These are phyloP conservation scores for Strix aluco DNA, from an alignment of 2,113 vertebrate genomes.

Conservation along the genomic window DNA sequence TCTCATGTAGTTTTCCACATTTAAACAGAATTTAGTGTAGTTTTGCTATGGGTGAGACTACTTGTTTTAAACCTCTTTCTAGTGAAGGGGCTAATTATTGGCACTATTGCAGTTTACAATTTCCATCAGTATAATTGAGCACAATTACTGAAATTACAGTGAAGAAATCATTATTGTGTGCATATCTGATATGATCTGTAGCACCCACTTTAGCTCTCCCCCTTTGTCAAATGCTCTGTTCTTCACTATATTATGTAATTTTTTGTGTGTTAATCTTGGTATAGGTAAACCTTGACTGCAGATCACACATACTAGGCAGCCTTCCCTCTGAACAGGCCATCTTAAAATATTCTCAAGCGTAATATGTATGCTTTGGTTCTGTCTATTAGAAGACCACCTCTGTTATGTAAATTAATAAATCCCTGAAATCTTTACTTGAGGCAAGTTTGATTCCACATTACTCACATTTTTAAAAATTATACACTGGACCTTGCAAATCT, in stretches of 20 bases:
- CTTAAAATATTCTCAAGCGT: neutral
- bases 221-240: neutral
- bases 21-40: neutral
- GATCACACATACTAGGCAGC: neutral
- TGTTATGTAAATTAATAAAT: neutral
- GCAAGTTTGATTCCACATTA: neutral
- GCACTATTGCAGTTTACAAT: neutral
- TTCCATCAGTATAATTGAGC: neutral
- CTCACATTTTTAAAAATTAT: neutral
- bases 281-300: neutral
- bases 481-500: neutral
- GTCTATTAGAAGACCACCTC: neutral
- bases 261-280: neutral
- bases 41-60: neutral
- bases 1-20: neutral
- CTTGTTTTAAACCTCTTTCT: neutral
- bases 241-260: neutral
- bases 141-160: neutral
- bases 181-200: neutral
- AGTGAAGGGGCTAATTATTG: neutral
- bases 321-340: neutral
- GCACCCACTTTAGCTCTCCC: neutral
- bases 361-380: neutral
- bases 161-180: neutral
- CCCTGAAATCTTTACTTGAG: neutral